Percentiles rank a stretch among this genome's conserved stretches.
Conservation (phyloP, 2,797 vertebrate genomes). For the Hyperoplus immaculatus region DNA sequence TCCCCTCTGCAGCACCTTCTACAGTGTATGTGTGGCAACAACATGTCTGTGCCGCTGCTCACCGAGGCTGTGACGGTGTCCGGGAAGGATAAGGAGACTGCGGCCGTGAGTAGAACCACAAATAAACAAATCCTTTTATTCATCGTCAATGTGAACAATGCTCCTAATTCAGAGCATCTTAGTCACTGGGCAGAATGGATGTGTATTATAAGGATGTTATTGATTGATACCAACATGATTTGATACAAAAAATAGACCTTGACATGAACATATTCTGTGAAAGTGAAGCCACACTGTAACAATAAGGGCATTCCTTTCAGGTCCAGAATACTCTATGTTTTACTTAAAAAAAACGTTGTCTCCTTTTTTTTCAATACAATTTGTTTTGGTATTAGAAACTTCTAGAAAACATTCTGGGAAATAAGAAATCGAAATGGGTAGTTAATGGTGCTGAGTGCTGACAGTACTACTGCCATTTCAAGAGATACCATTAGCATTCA, state of each 20-base stretch:
- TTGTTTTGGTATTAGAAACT: no score
- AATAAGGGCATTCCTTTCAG: background rate
- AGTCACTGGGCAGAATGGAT: background rate
- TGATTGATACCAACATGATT: no score
- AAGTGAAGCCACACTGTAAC: background rate
- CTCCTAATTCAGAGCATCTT: background rate
- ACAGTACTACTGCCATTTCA: no score
- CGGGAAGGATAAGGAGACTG: constrained; percentile 96
- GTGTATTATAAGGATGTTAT: no score
- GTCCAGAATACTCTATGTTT: background rate
- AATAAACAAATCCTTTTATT: background rate
- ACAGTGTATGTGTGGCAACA: constrained; percentile 99
- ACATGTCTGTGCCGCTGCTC: constrained; percentile 99
- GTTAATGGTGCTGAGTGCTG: no score
- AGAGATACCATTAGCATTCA: no score
- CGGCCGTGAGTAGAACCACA: constrained; percentile 88
- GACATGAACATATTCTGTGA: no score
- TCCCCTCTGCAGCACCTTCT: constrained; percentile 81
- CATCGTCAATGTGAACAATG: background rate
- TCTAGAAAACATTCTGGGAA: background rate
- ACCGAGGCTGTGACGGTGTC: constrained; percentile 96
- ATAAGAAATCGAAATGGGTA: background rate
- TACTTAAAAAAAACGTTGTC: background rate
- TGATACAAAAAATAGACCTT: no score
- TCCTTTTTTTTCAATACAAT: background rate